Conservation (phyloP, 1,140 invertebrate species). For the Bemisia tabaci region DNA sequence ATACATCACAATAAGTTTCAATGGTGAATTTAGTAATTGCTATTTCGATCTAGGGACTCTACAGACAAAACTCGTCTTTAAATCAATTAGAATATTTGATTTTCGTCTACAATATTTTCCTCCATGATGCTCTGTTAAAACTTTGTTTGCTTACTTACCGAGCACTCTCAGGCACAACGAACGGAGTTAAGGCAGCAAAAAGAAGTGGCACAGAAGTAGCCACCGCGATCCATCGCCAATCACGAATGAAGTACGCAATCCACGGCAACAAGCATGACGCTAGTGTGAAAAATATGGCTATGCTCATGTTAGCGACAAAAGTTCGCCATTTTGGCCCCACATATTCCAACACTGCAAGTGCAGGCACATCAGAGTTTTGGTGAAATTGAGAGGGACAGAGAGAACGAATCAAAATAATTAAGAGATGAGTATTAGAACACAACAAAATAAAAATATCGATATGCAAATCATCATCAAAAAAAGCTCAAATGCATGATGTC, state of each 20-base stretch:
- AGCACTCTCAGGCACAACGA: constrained; percentile 67
- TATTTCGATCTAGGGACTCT: too few species aligned
- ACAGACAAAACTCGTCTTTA: too few species aligned
- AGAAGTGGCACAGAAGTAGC: constrained; percentile 58
- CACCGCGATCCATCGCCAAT: constrained; percentile 60
- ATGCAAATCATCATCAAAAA: too few species aligned
- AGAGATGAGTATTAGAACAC: too few species aligned
- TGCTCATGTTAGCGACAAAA: constrained; percentile 78
- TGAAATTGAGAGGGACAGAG: constrained; percentile 1
- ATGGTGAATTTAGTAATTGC: too few species aligned
- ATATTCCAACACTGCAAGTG: constrained; percentile 61
- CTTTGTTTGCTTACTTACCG: constrained; percentile 39
- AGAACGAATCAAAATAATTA: too few species aligned
- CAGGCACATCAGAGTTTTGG: not conserved
- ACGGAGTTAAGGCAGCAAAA: constrained; percentile 51
- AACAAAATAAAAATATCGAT: too few species aligned
- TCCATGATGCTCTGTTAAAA: too few species aligned
- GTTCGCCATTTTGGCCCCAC: constrained; percentile 76
- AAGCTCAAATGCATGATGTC: too few species aligned
- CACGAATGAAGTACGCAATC: constrained; percentile 58
- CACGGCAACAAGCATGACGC: constrained; percentile 63
- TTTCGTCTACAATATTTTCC: too few species aligned
- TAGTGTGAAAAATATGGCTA: constrained; percentile 73
- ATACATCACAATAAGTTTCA: too few species aligned
- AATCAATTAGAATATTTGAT: too few species aligned